Conservation (phyloP, 1,140 invertebrate genomes). For the Polypedilum pembai region DNA sequence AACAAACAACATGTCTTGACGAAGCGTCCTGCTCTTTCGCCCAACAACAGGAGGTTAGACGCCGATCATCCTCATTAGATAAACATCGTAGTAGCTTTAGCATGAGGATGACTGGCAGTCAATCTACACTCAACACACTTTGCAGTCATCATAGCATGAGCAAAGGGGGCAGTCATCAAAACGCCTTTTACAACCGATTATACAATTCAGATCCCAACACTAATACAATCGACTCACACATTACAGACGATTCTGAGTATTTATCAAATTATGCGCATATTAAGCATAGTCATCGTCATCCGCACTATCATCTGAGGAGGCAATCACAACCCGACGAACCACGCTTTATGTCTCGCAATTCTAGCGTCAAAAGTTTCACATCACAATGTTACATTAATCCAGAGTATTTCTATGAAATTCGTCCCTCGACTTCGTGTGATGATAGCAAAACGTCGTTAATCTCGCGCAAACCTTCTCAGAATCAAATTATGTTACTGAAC, state of each 20-base stretch:
- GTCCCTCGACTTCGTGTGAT: slow-evolving; percentile 36
- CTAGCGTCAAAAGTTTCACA: slow-evolving; percentile 15
- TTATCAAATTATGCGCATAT: slow-evolving; percentile 11
- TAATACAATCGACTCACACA: slow-evolving; percentile 3
- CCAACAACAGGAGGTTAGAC: background rate
- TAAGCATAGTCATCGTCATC: slow-evolving; percentile 25
- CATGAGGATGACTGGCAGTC: slow-evolving; percentile 41
- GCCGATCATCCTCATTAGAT: slow-evolving; percentile 32
- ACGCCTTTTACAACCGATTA: slow-evolving; percentile 33
- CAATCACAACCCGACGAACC: slow-evolving; percentile 9
- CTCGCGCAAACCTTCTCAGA: slow-evolving; percentile 37
- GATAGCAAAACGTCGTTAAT: slow-evolving; percentile 36
- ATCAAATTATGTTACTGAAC: slow-evolving; percentile 41
- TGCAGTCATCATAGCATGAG: slow-evolving; percentile 31
- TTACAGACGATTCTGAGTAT: slow-evolving; percentile 9
- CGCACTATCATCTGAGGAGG: slow-evolving; percentile 7
- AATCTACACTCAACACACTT: slow-evolving; percentile 20
- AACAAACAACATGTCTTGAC: slow-evolving; percentile 30
- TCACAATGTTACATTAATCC: slow-evolving; percentile 21
- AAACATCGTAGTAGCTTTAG: slow-evolving; percentile 43
- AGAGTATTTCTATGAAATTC: slow-evolving; percentile 15
- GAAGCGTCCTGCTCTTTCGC: slow-evolving; percentile 27
- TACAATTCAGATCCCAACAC: slow-evolving; percentile 19
- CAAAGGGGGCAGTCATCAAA: slow-evolving; percentile 31
- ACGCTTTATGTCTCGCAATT: background rate